Conservation (phyloP, 2,113 vertebrate species). For the Podilymbus podiceps region DNA sequence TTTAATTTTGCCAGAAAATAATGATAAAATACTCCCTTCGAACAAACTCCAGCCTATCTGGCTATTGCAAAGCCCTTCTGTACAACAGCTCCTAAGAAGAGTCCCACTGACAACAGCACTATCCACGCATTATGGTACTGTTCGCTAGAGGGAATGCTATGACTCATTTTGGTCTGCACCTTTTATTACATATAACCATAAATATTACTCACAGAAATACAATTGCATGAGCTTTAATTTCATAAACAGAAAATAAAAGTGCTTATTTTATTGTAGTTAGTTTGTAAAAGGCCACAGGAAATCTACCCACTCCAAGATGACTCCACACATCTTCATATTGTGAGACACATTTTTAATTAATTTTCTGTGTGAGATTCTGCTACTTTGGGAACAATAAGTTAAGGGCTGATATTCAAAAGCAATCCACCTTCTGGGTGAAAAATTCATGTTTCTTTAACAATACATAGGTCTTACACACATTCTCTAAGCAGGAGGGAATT, state of each 20-base stretch:
- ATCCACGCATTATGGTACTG: not conserved
- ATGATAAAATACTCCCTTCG: not conserved
- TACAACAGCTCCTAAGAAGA: not conserved
- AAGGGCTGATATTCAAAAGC: not conserved
- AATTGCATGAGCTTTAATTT: not conserved
- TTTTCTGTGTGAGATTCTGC: not conserved
- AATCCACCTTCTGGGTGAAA: not conserved
- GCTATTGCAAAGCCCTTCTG: not conserved
- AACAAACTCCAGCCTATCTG: not conserved
- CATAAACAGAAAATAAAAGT: constrained; percentile 4
- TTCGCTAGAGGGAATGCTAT: not conserved
- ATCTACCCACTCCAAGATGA: not conserved
- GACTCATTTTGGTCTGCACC: not conserved
- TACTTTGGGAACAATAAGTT: not conserved
- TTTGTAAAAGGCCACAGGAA: constrained; percentile 13
- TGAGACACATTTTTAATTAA: not conserved
- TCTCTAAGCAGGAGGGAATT: not conserved
- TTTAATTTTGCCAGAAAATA: not conserved
- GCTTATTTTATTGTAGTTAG: not conserved
- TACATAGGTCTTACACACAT: not conserved
- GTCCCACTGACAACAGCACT: not conserved
- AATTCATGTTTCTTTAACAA: not conserved
- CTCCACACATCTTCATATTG: not conserved
- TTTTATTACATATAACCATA: constrained; percentile 2
- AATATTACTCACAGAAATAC: not conserved